Conservation (phyloP, 2,113 vertebrate species). For the Gambusia affinis region DNA sequence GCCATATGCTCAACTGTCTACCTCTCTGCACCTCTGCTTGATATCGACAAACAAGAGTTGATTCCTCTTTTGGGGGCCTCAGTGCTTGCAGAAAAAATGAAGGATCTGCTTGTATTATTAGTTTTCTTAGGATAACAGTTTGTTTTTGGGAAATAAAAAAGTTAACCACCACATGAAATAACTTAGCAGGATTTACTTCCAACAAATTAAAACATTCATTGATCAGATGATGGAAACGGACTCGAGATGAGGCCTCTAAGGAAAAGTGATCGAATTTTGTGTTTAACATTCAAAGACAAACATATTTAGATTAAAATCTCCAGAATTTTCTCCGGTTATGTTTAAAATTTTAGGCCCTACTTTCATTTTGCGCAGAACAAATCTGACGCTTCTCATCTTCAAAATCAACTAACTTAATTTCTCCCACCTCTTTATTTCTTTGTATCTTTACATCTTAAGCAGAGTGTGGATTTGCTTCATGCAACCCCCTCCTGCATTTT, state of each 20-base stretch:
- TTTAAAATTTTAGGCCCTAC: background rate
- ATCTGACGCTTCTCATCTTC: background rate
- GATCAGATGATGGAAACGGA: background rate
- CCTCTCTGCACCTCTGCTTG: background rate
- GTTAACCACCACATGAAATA: background rate
- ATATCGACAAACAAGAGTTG: background rate
- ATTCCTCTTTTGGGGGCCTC: background rate
- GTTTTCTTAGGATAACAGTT: background rate
- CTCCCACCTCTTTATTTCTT: background rate
- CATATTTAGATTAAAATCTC: too few species aligned
- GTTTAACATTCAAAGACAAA: background rate
- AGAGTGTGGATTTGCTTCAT: background rate
- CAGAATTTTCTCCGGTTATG: background rate
- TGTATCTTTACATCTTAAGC: background rate
- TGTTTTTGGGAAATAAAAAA: background rate
- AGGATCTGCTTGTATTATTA: background rate
- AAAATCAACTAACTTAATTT: background rate
- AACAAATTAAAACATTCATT: background rate
- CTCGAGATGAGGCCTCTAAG: background rate
- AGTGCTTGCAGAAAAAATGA: background rate
- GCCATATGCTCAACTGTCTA: slow-evolving; percentile 51
- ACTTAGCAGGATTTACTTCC: too few species aligned
- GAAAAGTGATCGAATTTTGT: background rate
- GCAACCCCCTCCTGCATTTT: background rate
- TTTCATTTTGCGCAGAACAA: background rate